Percentiles rank a stretch among this genome's conserved stretches.
phyloP scores from a whole-genome alignment of 2,888 invertebrate genomes.

The Melieria omissa region DNA sequence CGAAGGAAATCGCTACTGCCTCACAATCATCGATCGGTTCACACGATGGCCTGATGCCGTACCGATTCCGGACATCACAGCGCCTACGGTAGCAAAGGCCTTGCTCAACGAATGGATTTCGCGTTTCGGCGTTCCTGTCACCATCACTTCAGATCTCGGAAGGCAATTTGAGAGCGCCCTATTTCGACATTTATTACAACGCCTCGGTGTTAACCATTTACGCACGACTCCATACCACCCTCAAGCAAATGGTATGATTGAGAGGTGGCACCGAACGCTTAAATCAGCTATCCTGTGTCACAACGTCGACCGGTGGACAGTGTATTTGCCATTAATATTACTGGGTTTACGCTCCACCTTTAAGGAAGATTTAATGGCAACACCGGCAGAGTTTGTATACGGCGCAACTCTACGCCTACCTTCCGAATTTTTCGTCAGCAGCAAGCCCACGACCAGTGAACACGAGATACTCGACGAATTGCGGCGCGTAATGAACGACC shows the following conservation, averaged over 20 bases:
- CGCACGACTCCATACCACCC: conserved; percentile 29
- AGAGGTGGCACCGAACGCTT: too few species aligned
- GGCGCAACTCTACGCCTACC: too few species aligned
- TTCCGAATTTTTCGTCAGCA: too few species aligned
- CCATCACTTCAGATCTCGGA: conserved; percentile 1
- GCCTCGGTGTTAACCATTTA: conserved; percentile 13
- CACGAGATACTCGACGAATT: too few species aligned
- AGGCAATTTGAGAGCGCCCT: conserved; percentile 17
- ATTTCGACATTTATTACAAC: conserved; percentile 23
- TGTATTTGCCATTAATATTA: conserved; percentile 56
- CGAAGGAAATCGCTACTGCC: conserved; percentile 41
- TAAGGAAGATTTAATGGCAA: conserved; percentile 50
- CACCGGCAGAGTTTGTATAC: too few species aligned
- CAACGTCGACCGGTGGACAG: too few species aligned
- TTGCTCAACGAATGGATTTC: conserved; percentile 56
- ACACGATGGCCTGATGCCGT: conserved; percentile 31
- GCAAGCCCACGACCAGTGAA: too few species aligned
- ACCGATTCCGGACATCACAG: conserved; percentile 32
- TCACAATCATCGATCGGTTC: background rate
- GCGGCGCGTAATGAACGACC: background rate
- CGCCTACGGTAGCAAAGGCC: conserved; percentile 46
- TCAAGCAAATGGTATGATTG: conserved; percentile 33
- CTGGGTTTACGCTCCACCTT: conserved; percentile 53
- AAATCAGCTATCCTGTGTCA: too few species aligned
- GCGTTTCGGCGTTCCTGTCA: background rate